phyloP scores from a whole-genome alignment of 2,888 invertebrate genomes.

The Isotomurus palustris region DNA sequence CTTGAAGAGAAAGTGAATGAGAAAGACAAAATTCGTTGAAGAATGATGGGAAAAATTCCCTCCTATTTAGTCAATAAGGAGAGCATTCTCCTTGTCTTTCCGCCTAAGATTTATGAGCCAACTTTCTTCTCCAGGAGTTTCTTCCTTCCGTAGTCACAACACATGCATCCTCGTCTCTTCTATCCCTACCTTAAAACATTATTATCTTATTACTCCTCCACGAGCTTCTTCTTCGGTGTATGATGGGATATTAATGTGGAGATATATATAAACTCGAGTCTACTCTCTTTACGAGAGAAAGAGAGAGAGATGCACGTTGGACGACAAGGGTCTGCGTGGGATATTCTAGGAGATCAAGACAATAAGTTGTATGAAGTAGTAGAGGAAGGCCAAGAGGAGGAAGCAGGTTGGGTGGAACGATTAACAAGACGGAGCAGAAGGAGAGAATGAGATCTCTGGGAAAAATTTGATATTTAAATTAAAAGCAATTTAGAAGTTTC shows the following conservation, averaged over 20 bases:
- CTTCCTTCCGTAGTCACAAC: too few relatives aligned
- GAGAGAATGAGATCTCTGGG: conserved; percentile 2
- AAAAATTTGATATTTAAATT: conserved; percentile 18
- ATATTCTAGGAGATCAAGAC: too few relatives aligned
- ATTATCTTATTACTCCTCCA: not conserved
- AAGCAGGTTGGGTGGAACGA: conserved; percentile 1
- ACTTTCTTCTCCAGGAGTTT: conserved; percentile 7
- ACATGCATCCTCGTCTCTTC: too few relatives aligned
- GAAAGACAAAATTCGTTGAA: conserved; percentile 8
- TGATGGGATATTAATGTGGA: too few relatives aligned
- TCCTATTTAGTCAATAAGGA: conserved; percentile 18
- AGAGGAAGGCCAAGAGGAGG: not conserved
- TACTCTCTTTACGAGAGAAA: too few relatives aligned
- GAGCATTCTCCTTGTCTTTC: conserved; percentile 14
- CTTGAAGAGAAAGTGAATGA: not conserved
- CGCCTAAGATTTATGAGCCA: conserved; percentile 10
- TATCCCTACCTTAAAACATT: too few relatives aligned
- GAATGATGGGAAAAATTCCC: conserved; percentile 15
- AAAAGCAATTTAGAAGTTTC: conserved; percentile 17
- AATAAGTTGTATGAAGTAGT: not conserved
- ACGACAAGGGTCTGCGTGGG: too few relatives aligned
- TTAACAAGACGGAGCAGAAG: conserved; percentile 1
- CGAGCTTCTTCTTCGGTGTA: not conserved
- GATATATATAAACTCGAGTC: too few relatives aligned
- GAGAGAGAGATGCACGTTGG: too few relatives aligned